phyloP scores from a whole-genome alignment of 2,113 vertebrate species.

The Actenoides hombroni region DNA sequence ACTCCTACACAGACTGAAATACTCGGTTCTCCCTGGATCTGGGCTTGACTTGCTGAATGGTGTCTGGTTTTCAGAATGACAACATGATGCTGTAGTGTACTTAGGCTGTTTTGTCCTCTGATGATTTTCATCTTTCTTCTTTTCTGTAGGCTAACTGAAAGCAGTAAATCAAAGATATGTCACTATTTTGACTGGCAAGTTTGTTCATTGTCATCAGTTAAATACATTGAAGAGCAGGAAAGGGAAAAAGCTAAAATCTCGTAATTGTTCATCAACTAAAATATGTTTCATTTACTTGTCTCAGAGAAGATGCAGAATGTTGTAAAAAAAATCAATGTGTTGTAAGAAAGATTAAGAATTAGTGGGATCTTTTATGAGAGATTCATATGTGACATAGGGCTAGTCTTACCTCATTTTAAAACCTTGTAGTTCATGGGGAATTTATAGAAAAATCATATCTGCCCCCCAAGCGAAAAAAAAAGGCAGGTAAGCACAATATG shows the following conservation, averaged over 20 bases:
- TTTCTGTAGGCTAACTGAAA: background rate
- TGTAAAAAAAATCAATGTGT: background rate
- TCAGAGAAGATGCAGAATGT: background rate
- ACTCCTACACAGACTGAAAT: background rate
- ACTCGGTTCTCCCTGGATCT: background rate
- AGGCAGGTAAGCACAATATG: background rate
- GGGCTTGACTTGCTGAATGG: background rate
- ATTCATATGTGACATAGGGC: background rate
- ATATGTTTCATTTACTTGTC: background rate
- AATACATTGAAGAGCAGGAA: background rate
- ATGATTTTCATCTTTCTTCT: background rate
- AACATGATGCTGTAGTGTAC: background rate
- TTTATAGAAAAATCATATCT: background rate
- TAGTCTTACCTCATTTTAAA: background rate
- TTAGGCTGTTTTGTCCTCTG: background rate
- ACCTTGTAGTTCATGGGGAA: background rate
- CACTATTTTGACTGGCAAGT: slow-evolving; percentile 10
- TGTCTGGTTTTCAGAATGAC: background rate
- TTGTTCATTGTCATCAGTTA: background rate
- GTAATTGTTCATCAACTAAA: background rate
- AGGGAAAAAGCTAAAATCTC: background rate
- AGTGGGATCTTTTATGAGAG: background rate
- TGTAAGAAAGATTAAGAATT: background rate
- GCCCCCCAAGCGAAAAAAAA: background rate
- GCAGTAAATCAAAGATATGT: background rate